phyloP scores from a whole-genome alignment of 2,888 invertebrate genomes.

The Drosophila buzzatii region DNA sequence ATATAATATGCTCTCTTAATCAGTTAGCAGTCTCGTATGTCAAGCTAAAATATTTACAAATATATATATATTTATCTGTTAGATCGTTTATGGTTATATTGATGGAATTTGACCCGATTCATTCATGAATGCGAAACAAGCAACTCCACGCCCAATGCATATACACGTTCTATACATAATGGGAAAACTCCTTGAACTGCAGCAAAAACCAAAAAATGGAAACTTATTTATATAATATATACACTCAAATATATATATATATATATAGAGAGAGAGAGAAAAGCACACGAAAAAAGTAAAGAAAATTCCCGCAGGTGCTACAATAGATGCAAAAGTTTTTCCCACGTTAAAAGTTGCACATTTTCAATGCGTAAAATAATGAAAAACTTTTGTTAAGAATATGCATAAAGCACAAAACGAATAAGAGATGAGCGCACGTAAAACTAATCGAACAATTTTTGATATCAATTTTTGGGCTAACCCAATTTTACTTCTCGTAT shows the following conservation, averaged over 20 bases:
- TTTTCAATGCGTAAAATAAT: conserved; percentile 26
- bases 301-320: conserved; percentile 48
- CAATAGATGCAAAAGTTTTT: conserved; percentile 50
- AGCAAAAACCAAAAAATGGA: conserved; percentile 8
- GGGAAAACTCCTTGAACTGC: conserved; percentile 15
- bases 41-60: background rate
- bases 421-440: conserved; percentile 43
- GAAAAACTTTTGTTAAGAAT: conserved; percentile 54
- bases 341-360: conserved; percentile 37
- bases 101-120: background rate
- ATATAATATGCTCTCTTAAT: conserved; percentile 39
- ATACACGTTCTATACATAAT: background rate
- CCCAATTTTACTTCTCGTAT: conserved; percentile 37
- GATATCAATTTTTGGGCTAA: conserved; percentile 54
- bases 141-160: background rate
- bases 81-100: background rate
- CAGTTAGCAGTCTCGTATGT: conserved; percentile 14
- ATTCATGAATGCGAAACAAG: background rate
- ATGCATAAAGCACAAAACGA: conserved; percentile 57
- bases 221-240: conserved; percentile 13
- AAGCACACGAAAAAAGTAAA: conserved; percentile 5
- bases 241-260: background rate
- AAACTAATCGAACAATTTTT: conserved; percentile 64
- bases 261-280: background rate
- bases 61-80: background rate